Evolutionary conservation across 2,888 invertebrate species (phyloP), one percentile per base, ranked within the genome.

Genomic region (Drosophila kokeensis): DNA sequence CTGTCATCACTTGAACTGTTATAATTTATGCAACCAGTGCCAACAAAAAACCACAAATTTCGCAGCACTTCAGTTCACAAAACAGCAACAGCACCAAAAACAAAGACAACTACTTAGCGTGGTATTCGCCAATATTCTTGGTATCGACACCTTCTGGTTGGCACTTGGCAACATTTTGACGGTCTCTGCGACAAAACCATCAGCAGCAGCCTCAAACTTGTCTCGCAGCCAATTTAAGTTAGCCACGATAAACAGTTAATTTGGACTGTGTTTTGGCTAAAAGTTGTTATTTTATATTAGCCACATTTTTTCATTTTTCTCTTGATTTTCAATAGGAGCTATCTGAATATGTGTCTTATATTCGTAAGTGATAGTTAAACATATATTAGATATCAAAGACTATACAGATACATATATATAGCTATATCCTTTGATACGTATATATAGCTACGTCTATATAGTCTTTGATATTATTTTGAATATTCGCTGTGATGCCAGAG

Each of bases 21-120:
- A 76, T 76, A 79, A 76, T 69, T 80, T 73, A 79, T 80, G 76
- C 76, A 65, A 54, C 61, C 66, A 21, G 34, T 69, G 65, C 53
- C 61, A 61, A 62, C 79, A 66, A 85, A 85, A 81, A 70, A 69
- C 82, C 82, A 64, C 82, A 88, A 86, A 79, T 88, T 83, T 77
- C 65, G 79, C 75, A 55, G 40, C 70, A 67, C 72, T 59, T 58
- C 81, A 65, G 21, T 69, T 63, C 70, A 53, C 67, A 54, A 66
- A 69, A 49, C 68, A n/a, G 7, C 38, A 38, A n/a, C 13, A 18
- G 24, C 15, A 36, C 13, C 15, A 34, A 29, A 29, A 52, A 36
- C 18, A 27, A 27, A 21, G 18, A 36, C 52, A 69, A 65, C 80
- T 79, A n/a, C 80, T 60, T 64, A 76, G 52, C 15, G 65, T 60